Evolutionary conservation across 2,797 vertebrate species (phyloP), one percentile per base, ranked within the genome.

Genomic region (Eulemur mongoz): DNA sequence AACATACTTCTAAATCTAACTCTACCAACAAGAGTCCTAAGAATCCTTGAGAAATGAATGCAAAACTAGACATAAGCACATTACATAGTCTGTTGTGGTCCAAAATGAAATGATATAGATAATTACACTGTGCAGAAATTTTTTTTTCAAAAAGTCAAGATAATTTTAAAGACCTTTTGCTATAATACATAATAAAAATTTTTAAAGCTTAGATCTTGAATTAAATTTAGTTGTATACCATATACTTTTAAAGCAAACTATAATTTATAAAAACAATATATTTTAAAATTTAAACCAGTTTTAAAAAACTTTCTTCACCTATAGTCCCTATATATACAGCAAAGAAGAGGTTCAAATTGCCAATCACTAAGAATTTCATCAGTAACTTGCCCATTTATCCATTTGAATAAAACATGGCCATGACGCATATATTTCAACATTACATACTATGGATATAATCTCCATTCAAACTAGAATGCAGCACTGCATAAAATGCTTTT

Each of bases 41-140:
- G 73, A 94, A 97, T 96, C 81, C 80, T 96, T 88, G 70, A 92
- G 61, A 98, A 97, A 97, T 9, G 93, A 98, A 97, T 54, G 75
- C 69, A 97, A 94, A 27, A 4, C 75, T 38, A 97, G 69, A 96
- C 40, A 95, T 30, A 96, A 97, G 89, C 27, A 96, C 2, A 92
- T 48, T 57, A 91, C 35, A 84, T 45, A 82, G 89, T 97, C 82
- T 9, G 70, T 84, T 96, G 86, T 4, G 63, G 30, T n/a, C 70
- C 40, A 93, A 97, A 98, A 96, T 95, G 35, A 97, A 97, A 67
- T 48, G 57, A 94, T 40, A 0, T 0, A 72, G 23, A 95, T 61
- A 67, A 57, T 48, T 18, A 45, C 57, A 59, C 48, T 50, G 27
- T 25, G 22, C 2, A 89, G 72, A 73, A 96, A 23, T 54, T 40